Evolutionary conservation across 2,113 vertebrate species (phyloP).

Genomic region (Mus musculus): DNA sequence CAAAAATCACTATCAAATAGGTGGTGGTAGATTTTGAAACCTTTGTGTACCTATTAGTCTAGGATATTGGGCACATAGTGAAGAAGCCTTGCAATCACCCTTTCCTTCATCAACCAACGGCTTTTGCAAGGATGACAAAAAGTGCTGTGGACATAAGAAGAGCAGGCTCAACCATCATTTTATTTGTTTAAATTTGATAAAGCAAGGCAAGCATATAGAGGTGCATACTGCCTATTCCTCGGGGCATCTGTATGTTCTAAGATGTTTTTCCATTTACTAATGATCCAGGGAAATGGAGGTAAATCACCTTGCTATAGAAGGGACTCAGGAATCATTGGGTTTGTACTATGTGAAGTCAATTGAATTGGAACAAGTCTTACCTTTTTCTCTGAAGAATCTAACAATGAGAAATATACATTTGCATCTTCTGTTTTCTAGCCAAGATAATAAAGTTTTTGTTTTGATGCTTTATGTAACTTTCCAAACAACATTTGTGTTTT

Average conservation of each 20-base stretch:
- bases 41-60: background rate
- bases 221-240: background rate
- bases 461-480: background rate
- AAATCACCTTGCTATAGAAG: background rate
- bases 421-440: background rate
- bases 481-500: background rate
- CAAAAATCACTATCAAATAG: background rate
- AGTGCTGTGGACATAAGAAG: background rate
- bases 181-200: background rate
- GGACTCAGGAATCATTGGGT: background rate
- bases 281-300: constrained; percentile 16
- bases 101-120: background rate
- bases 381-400: constrained; percentile 66
- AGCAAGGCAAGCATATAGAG: background rate
- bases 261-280: background rate
- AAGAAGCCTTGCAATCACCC: background rate
- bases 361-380: constrained; percentile 70
- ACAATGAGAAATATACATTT: constrained; percentile 65
- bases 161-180: background rate
- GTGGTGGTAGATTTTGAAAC: background rate
- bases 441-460: constrained; percentile 12
- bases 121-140: background rate
- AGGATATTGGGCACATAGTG: background rate
- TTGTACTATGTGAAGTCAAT: constrained; percentile 46
- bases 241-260: background rate